Evolutionary conservation across 2,797 vertebrate species (phyloP), one percentile per base, ranked within the genome.

Genomic region (Halcyon badia): DNA sequence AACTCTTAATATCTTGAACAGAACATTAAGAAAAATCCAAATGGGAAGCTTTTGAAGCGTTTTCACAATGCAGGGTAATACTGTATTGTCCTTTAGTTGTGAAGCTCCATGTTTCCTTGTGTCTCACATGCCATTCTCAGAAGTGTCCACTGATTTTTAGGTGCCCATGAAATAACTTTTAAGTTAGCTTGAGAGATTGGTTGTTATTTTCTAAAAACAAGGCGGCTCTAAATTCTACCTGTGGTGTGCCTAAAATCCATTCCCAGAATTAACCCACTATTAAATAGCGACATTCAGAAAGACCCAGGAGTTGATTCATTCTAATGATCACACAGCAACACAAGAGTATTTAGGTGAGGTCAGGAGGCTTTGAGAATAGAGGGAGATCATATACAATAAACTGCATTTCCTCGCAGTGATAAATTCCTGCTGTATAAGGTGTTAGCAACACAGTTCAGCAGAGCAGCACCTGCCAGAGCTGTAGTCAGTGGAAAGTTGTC

Each of bases 401-500:
- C 4, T 70, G 62, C 12, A 56, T 70, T 86, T 82, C 70, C 37
- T 51, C 11, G 70, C 31, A 14, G 58, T 64, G 33, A 87, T 95
- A 93, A 91, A 76, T 79, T 86, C 70, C 37, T 65, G 3, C 57
- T 9, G 83, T 83, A 37, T 35, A 46, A 75, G 11, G 0, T 10
- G 37, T 85, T 92, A 77, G 16, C 24, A 44, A 4, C 4, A 6
- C 2, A 8, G 1, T 80, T 85, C 57, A 58, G 60, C 48, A 66
- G 25, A 85, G 44, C 10, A 33, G 52, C 69, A 61, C 68, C 60
- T 93, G n/a, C n/a, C 11, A 7, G 77, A n/a, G 3, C 57, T 93
- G 64, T 3, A 89, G 62, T 60, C 31, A 15, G 60, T 72, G 94
- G 20, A 28, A 87, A 90, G 48, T n/a, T 84, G 73, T 91, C 73